Evolutionary conservation across 1,140 invertebrate species (phyloP).

Genomic region (Hyposmocoma kahamanoa): DNA sequence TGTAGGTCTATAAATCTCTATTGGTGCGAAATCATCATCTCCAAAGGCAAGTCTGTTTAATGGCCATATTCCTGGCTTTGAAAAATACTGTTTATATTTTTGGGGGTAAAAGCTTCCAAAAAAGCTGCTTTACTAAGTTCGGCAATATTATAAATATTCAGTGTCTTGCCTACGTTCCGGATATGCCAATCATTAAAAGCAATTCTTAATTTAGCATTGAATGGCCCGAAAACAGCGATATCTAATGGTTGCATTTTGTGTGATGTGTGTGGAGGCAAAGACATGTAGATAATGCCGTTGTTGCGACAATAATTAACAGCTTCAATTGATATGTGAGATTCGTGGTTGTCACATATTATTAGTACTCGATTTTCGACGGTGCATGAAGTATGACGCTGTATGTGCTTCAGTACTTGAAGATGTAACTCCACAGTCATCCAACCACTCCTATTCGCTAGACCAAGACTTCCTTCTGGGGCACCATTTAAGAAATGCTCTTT

Average conservation of each 20-base stretch:
- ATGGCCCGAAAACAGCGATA: slow-evolving; percentile 51
- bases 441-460: slow-evolving; percentile 49
- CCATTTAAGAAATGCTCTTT: no score
- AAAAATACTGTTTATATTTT: slow-evolving; percentile 31
- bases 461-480: no score
- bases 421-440: slow-evolving; percentile 49
- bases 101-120: slow-evolving; percentile 34
- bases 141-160: slow-evolving; percentile 40
- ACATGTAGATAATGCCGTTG: slow-evolving; percentile 12
- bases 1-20: slow-evolving; percentile 3
- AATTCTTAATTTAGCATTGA: slow-evolving; percentile 46
- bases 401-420: slow-evolving; percentile 34
- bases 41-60: slow-evolving; percentile 32
- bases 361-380: slow-evolving; percentile 44
- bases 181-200: slow-evolving; percentile 45
- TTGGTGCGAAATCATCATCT: slow-evolving; percentile 32
- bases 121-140: slow-evolving; percentile 38
- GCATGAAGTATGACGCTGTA: slow-evolving; percentile 34
- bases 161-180: slow-evolving; percentile 44
- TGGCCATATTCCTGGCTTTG: slow-evolving; percentile 36
- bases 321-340: slow-evolving; percentile 28
- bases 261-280: slow-evolving; percentile 33
- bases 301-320: slow-evolving; percentile 10
- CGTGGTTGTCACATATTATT: slow-evolving; percentile 55
- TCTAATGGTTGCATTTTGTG: slow-evolving; percentile 61